Percentiles rank a stretch among this genome's conserved stretches.
Evolutionary conservation across 2,797 vertebrate species (phyloP).

Genomic region (Gallinago nigripennis): DNA sequence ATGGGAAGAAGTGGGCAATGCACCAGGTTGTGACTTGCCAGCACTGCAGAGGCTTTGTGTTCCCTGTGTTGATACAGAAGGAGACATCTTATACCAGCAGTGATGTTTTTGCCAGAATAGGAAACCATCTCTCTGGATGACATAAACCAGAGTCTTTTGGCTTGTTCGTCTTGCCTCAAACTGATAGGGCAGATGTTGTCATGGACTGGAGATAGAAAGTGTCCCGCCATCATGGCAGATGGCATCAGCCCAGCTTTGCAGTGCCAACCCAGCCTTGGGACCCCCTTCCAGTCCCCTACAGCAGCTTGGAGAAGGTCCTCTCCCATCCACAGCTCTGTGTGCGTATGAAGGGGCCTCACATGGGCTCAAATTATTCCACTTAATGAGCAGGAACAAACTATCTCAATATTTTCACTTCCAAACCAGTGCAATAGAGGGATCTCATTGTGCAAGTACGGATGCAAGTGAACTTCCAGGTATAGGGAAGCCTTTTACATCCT

Average conservation of each 20-base stretch:
- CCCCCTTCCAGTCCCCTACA: not conserved
- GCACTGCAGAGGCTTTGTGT: not conserved
- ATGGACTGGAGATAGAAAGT: not conserved
- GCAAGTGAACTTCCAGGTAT: not conserved
- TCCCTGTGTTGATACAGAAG: not conserved
- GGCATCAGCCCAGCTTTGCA: not conserved
- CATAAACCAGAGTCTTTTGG: conserved; percentile 2
- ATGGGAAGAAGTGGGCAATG: not conserved
- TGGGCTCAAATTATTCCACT: not conserved
- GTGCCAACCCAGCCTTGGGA: not conserved
- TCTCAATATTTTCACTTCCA: not conserved
- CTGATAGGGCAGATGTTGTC: conserved; percentile 30
- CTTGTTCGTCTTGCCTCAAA: not conserved
- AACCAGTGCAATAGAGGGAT: not conserved
- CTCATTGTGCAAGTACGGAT: not conserved
- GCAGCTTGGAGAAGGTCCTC: not conserved
- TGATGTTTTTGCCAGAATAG: not conserved
- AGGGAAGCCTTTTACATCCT: not conserved
- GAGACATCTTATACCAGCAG: conserved; percentile 22
- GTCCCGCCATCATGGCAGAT: not conserved
- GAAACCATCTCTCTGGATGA: conserved; percentile 17
- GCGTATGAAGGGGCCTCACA: not conserved
- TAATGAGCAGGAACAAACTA: not conserved
- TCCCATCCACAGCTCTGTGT: not conserved
- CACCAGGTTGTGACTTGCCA: not conserved